A percentile compares a stretch with the other conserved stretches of the same genome.
Conservation (phyloP, 2,797 vertebrate genomes). For the Eulemur coronatus region DNA sequence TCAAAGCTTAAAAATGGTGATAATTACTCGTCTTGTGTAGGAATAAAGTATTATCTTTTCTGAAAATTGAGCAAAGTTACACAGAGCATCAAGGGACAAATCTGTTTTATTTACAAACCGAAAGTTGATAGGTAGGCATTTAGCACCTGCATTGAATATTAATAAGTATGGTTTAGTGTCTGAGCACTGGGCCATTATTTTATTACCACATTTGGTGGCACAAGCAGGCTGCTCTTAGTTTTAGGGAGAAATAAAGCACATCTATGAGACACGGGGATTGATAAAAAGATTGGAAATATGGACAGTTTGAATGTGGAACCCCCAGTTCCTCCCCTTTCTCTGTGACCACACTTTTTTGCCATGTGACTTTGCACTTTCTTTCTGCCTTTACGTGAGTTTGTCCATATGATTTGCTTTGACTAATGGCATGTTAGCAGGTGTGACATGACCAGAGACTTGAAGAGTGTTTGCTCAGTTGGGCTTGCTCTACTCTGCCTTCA, state of each 20-base stretch:
- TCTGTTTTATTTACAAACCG: conserved; percentile 47
- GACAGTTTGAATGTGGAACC: neutral
- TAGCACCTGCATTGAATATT: conserved; percentile 40
- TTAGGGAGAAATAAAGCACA: conserved; percentile 2
- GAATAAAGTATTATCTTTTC: conserved; percentile 21
- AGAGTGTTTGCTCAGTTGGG: neutral
- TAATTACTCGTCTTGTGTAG: conserved; percentile 62
- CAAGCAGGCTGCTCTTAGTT: neutral
- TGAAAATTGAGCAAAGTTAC: conserved; percentile 66
- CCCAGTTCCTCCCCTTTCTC: neutral
- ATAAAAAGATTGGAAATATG: neutral
- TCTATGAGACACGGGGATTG: neutral
- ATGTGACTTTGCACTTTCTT: neutral
- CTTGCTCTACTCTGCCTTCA: neutral
- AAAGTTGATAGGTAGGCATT: conserved; percentile 47
- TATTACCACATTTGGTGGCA: neutral
- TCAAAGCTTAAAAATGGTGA: conserved; percentile 60
- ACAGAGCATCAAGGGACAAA: conserved; percentile 1
- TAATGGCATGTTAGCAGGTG: neutral
- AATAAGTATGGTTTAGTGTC: neutral
- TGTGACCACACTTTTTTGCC: neutral
- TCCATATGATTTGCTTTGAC: neutral
- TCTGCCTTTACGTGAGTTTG: neutral
- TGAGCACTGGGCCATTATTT: neutral
- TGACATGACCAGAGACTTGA: neutral